Conservation (phyloP, 2,113 vertebrate genomes). For the Pteropus alecto region DNA sequence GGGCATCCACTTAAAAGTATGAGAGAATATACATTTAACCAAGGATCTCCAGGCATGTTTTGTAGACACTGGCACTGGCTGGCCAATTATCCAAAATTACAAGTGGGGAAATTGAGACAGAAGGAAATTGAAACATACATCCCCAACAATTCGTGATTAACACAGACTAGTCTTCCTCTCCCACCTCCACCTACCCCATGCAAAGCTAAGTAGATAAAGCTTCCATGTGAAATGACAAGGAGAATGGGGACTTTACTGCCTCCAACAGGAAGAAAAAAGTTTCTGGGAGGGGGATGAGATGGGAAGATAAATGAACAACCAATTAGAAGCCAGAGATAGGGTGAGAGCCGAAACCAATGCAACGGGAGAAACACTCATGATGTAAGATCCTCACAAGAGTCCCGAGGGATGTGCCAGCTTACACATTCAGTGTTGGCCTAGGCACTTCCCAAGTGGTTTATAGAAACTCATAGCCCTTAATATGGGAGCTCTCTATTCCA, state of each 20-base stretch:
- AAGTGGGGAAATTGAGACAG: background rate
- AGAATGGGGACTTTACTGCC: background rate
- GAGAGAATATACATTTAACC: background rate
- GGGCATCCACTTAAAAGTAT: background rate
- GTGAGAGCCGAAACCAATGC: background rate
- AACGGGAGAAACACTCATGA: background rate
- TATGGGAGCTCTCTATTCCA: background rate
- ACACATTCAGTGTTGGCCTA: background rate
- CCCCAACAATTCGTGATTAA: background rate
- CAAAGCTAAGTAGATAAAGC: background rate
- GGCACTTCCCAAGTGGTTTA: background rate
- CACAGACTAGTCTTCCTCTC: background rate
- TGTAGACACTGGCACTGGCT: background rate
- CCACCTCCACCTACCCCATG: background rate
- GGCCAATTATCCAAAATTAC: background rate
- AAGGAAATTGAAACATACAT: background rate
- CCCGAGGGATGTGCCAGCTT: background rate
- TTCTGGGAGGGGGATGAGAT: background rate
- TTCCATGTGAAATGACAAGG: background rate
- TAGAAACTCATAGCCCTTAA: accelerated
- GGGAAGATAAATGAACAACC: background rate
- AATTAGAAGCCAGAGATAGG: background rate
- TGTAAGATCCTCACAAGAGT: accelerated
- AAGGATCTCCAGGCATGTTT: background rate
- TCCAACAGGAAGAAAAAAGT: background rate